Base-by-base conservation (phyloP, 2,888 invertebrate species). In the Eupelmus urozonus region DNA sequence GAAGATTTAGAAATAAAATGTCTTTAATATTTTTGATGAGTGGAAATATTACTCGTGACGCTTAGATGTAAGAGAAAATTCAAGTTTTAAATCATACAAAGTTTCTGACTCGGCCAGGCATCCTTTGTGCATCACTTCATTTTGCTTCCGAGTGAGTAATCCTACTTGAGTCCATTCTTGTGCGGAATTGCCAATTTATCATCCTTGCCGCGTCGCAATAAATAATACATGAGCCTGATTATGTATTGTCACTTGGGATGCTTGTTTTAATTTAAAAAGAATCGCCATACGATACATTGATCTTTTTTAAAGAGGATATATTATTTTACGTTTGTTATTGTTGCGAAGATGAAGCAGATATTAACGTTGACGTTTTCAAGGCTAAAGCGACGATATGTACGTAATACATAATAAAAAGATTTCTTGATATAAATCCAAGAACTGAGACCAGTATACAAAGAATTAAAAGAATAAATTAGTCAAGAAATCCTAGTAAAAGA, bases 141-240 rank as follows among this genome's bases (percentile, higher is more conserved):
- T 59, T 59, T 29, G 3, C 45, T 45, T 63, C 29, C 23, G 25
- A 63, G 3, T 63, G 42, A 63, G 23, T 25, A 16, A 63, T 45
- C 18, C 23, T 45, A 63, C 23, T 63, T 45, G 45, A 16, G 63
- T 2, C 25, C 45, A 45, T 63, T 45, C 42, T 63, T 25, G 42
- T 25, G 42, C 23, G 34, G 25, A 63, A 42, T 63, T 42, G 45
- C 9, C 63, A 42, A 42, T 63, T 63, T 63, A 63, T 63, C 63
- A 63, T 63, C 63, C 13, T 63, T 63, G 20, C 13, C 1, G 7
- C 57, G n/a, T 23, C 16, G 57, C n/a, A 9, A 27, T n/a, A 27
- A 57, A 57, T 27, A 51, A 51, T 51, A 51, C 20, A 51, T n/a
- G 51, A 7, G 51, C 51, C 2, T 13, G 18, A 51, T 51, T 51